These are phyloP conservation scores for Sebastes diaconus DNA, from an alignment of 2,797 vertebrate genomes.

Conservation along the genomic window DNA sequence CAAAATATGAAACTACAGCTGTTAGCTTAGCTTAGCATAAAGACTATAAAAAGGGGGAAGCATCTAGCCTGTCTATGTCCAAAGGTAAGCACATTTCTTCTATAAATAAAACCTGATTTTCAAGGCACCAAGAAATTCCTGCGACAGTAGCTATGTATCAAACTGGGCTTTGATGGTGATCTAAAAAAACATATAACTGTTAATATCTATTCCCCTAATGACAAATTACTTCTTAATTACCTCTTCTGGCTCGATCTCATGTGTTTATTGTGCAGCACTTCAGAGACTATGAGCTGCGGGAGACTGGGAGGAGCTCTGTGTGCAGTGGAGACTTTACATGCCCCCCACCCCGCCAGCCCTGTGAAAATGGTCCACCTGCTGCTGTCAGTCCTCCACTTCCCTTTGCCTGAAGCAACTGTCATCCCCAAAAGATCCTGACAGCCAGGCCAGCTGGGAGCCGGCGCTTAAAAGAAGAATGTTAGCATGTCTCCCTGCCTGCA, in stretches of 20 bases:
- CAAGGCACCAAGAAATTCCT: not conserved
- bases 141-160: not conserved
- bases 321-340: constrained; percentile 1
- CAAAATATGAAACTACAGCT: not conserved
- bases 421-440: constrained; percentile 74
- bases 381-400: constrained; percentile 68
- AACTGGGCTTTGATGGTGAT: not conserved
- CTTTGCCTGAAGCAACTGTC: constrained; percentile 74
- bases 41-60: not conserved
- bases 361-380: constrained; percentile 77
- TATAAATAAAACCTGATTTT: not conserved
- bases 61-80: not conserved
- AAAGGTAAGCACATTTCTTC: not conserved
- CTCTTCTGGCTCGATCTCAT: not conserved
- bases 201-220: not conserved
- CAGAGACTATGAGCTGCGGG: constrained; percentile 47
- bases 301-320: constrained; percentile 38
- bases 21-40: not conserved
- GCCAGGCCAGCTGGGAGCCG: constrained; percentile 78
- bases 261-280: constrained; percentile 49
- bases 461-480: constrained; percentile 79
- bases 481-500: constrained; percentile 70
- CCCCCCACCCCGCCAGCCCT: not conserved
- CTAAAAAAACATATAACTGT: not conserved
- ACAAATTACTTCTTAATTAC: not conserved